Percentiles rank a stretch among this genome's conserved stretches.
Evolutionary conservation across 2,797 vertebrate genomes (phyloP).

Genomic region (Tragelaphus oryx): DNA sequence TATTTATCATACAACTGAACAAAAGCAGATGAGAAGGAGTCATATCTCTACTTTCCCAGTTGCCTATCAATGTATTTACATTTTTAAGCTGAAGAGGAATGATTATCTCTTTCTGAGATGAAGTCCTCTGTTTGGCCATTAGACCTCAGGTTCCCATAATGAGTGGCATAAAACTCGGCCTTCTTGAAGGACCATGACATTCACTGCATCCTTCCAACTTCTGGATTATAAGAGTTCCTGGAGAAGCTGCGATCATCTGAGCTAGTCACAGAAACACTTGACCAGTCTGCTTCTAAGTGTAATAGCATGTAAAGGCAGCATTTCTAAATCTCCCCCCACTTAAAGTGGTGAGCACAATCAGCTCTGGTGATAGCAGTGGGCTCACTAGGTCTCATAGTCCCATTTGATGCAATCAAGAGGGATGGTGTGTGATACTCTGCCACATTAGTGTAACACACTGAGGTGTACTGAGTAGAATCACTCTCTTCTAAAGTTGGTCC

Average conservation of each 20-base stretch:
- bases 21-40: not conserved
- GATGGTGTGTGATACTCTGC: not conserved
- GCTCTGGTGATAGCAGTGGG: not conserved
- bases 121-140: not conserved
- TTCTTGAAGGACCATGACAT: not conserved
- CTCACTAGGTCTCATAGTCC: not conserved
- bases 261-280: not conserved
- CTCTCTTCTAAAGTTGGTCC: not conserved
- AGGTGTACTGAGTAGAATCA: not conserved
- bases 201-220: accelerated
- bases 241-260: not conserved
- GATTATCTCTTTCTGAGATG: not conserved
- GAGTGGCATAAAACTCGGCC: not conserved
- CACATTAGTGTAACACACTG: not conserved
- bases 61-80: not conserved
- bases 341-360: not conserved
- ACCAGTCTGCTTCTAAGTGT: not conserved
- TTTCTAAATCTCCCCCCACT: not conserved
- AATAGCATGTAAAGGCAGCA: not conserved
- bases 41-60: not conserved
- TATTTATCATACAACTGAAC: not conserved
- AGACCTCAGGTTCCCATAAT: not conserved
- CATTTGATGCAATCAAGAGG: not conserved
- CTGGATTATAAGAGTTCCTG: not conserved
- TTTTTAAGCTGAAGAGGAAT: not conserved